Conservation (phyloP, 2,888 invertebrate species). For the Meghimatium bilineatum region DNA sequence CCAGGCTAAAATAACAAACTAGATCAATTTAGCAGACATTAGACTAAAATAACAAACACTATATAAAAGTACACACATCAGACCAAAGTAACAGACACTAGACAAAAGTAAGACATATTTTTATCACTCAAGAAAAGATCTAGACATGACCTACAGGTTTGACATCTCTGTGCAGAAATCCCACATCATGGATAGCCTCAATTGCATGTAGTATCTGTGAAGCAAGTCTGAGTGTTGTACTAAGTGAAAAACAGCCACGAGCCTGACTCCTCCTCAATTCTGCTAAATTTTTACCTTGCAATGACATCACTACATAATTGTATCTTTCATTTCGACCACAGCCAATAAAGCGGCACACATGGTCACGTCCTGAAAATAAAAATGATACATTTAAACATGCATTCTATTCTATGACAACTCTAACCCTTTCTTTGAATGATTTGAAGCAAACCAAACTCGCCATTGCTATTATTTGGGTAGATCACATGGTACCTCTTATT, state of each 20-base stretch:
- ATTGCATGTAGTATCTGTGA: slow-evolving; percentile 92
- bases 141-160: slow-evolving; percentile 83
- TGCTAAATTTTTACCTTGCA: slow-evolving; percentile 97
- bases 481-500: too few species aligned
- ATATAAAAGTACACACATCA: not conserved
- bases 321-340: slow-evolving; percentile 99
- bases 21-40: too few species aligned
- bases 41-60: not conserved
- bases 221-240: slow-evolving; percentile 95
- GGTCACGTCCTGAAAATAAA: slow-evolving; percentile 87
- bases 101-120: too few species aligned
- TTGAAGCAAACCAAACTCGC: too few species aligned
- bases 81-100: too few species aligned
- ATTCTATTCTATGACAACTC: too few species aligned
- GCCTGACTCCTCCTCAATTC: slow-evolving; percentile 96
- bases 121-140: too few species aligned
- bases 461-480: too few species aligned
- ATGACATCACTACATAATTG: slow-evolving; percentile 99
- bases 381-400: not conserved
- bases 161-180: slow-evolving; percentile 98
- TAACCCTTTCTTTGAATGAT: too few species aligned
- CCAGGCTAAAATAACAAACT: too few species aligned
- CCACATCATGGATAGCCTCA: slow-evolving; percentile 97
- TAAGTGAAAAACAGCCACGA: slow-evolving; percentile 95
- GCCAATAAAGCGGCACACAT: slow-evolving; percentile 98